A percentile compares a stretch with the other conserved stretches of the same genome.
Conservation (phyloP, 2,113 vertebrate species). For the Microcebus murinus region DNA sequence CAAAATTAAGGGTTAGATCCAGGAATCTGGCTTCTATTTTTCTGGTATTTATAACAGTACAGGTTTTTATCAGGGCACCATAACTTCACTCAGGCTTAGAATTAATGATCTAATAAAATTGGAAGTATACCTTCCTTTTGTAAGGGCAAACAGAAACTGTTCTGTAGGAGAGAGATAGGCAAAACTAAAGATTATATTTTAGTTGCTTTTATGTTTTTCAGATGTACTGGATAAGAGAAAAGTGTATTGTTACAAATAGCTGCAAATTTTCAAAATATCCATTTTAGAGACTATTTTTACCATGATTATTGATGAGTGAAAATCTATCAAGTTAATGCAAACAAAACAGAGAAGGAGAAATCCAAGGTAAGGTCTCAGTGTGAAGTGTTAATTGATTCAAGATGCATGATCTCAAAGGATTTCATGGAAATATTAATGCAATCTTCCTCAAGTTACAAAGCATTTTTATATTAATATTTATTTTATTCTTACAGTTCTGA, state of each 20-base stretch:
- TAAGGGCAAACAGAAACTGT: constrained; percentile 17
- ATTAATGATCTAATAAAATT: constrained; percentile 65
- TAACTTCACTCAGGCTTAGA: constrained; percentile 40
- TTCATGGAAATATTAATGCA: neutral
- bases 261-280: neutral
- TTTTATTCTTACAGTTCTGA: neutral
- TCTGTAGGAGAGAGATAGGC: constrained; percentile 23
- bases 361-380: neutral
- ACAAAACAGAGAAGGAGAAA: neutral
- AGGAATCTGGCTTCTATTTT: constrained; percentile 22
- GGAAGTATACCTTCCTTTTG: neutral
- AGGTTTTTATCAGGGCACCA: constrained; percentile 25
- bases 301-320: neutral
- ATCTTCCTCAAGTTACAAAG: neutral
- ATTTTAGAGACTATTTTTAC: neutral
- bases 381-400: neutral
- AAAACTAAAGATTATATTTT: constrained; percentile 24
- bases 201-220: constrained; percentile 12
- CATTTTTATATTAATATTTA: neutral
- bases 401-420: neutral
- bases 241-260: neutral
- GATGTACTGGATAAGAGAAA: neutral
- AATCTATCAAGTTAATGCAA: neutral
- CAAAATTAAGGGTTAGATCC: constrained; percentile 27
- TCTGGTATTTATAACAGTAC: constrained; percentile 42